Conservation (phyloP, 2,888 invertebrate genomes). For the Apotomis turbidana region DNA sequence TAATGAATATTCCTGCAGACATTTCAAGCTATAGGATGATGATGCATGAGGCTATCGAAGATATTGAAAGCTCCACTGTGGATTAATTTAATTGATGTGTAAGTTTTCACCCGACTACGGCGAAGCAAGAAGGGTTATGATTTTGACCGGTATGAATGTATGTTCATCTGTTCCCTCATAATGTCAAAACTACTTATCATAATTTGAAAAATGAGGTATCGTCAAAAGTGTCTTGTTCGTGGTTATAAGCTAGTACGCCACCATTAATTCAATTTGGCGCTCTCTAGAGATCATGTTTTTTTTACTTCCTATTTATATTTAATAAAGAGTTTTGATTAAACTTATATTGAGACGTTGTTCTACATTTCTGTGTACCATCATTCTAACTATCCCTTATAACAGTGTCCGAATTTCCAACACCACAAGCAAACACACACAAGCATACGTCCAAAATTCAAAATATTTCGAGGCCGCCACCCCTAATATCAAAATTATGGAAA, state of each 20-base stretch:
- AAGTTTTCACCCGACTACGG: too few species aligned
- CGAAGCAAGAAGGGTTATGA: too few species aligned
- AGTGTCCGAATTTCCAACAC: conserved; percentile 40
- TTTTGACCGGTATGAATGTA: too few species aligned
- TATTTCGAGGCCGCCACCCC: conserved; percentile 74
- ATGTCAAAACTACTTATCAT: too few species aligned
- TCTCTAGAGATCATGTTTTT: background rate
- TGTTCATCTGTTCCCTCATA: too few species aligned
- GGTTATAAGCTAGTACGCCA: background rate
- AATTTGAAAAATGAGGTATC: too few species aligned
- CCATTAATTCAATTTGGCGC: too few species aligned
- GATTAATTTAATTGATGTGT: background rate
- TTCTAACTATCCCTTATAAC: background rate
- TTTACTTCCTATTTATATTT: background rate
- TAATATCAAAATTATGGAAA: conserved; percentile 53
- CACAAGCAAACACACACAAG: conserved; percentile 47
- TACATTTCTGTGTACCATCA: too few species aligned
- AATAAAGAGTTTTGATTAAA: too few species aligned
- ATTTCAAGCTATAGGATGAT: background rate
- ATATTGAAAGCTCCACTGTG: too few species aligned
- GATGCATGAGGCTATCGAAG: background rate
- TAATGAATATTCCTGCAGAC: background rate
- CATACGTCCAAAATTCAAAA: conserved; percentile 54
- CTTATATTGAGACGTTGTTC: too few species aligned
- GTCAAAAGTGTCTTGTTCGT: background rate